Evolutionary conservation across 2,888 invertebrate genomes (phyloP).

Genomic region (Drosophila prostipennis): DNA sequence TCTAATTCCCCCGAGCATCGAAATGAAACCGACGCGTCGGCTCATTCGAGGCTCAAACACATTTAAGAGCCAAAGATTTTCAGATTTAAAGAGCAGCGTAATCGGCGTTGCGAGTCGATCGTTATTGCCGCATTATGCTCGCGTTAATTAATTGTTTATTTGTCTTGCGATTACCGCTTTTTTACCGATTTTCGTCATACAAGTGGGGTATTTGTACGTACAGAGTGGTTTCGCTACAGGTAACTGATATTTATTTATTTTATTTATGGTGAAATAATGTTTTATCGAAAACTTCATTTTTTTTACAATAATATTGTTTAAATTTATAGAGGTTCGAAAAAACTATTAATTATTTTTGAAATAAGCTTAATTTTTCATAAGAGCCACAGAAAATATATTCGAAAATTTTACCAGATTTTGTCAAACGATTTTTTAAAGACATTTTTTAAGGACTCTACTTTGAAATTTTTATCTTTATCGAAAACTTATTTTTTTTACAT

Average conservation of each 20-base stretch:
- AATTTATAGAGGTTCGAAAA: too few relatives aligned
- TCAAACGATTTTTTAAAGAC: too few relatives aligned
- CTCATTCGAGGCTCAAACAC: conserved; percentile 8
- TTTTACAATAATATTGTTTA: too few relatives aligned
- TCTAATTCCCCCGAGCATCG: conserved; percentile 18
- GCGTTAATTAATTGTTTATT: conserved; percentile 75
- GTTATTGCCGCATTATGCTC: conserved; percentile 50
- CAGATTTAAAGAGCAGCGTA: conserved; percentile 22
- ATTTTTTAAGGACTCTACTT: too few relatives aligned
- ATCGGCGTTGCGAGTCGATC: conserved; percentile 6
- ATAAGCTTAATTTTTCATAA: too few relatives aligned
- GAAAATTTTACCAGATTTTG: too few relatives aligned
- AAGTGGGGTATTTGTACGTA: conserved; percentile 10
- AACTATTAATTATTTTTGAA: too few relatives aligned
- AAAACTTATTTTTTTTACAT: too few relatives aligned
- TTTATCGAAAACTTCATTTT: too few relatives aligned
- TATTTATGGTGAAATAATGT: too few relatives aligned
- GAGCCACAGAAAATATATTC: too few relatives aligned
- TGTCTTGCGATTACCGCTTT: conserved; percentile 65
- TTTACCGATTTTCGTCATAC: conserved; percentile 32
- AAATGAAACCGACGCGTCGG: conserved; percentile 23
- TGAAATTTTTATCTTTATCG: too few relatives aligned
- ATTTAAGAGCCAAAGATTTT: conserved; percentile 15
- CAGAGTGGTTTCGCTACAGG: conserved; percentile 8
- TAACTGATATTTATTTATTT: background rate